Percentiles rank a stretch among this genome's conserved stretches.
These are phyloP conservation scores for Physeter macrocephalus DNA, from an alignment of 2,113 vertebrate genomes.

Conservation along the genomic window DNA sequence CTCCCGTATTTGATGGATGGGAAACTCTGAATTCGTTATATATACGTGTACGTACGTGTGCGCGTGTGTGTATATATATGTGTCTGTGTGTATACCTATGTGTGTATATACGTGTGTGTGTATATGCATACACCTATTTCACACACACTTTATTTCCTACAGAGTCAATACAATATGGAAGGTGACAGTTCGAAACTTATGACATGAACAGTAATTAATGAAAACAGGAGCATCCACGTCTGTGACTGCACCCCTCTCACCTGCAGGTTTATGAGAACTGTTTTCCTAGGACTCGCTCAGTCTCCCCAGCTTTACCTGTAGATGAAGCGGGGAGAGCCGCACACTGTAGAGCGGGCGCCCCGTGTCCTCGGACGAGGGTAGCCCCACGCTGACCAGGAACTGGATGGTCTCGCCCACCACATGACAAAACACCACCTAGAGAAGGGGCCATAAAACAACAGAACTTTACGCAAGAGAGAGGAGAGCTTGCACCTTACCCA, in stretches of 20 bases:
- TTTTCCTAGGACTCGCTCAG: accelerated
- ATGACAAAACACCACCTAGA: slow-evolving; percentile 86
- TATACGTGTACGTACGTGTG: accelerated
- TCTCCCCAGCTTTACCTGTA: slow-evolving; percentile 85
- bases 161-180: not conserved
- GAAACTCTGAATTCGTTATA: not conserved
- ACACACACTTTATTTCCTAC: not conserved
- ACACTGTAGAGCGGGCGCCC: slow-evolving; percentile 79
- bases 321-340: slow-evolving; percentile 84
- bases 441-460: not conserved
- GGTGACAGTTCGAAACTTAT: not conserved
- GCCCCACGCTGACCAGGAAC: slow-evolving; percentile 80
- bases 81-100: accelerated
- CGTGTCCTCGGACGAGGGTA: not conserved
- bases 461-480: not conserved
- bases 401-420: slow-evolving; percentile 85
- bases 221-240: accelerated
- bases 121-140: not conserved
- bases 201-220: not conserved
- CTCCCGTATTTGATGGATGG: not conserved
- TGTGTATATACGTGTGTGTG: no score
- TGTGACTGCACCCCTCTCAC: accelerated
- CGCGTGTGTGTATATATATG: not conserved
- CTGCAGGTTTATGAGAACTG: accelerated
- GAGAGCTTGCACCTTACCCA: accelerated